phyloP scores from a whole-genome alignment of 2,113 vertebrate species.

The Heteronetta atricapilla region DNA sequence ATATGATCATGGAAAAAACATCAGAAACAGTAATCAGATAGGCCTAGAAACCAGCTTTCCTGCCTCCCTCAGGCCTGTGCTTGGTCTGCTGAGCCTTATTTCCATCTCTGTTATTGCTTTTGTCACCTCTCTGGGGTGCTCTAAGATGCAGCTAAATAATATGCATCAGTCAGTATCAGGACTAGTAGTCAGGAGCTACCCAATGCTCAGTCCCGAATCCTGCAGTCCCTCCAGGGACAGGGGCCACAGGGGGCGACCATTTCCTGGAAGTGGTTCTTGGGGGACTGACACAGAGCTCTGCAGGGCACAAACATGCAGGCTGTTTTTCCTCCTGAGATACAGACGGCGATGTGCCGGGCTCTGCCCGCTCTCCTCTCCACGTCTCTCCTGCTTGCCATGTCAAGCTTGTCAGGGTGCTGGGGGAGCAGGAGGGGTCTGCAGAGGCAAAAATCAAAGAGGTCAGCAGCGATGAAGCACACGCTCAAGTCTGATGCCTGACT shows the following conservation, averaged over 20 bases:
- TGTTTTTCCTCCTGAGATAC: background rate
- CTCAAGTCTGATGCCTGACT: background rate
- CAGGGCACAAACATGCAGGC: accelerated
- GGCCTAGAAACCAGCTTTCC: background rate
- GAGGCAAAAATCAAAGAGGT: background rate
- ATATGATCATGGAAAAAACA: background rate
- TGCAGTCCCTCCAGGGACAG: background rate
- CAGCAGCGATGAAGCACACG: background rate
- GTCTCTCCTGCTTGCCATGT: background rate
- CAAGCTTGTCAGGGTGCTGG: background rate
- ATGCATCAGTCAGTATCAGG: background rate
- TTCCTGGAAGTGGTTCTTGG: background rate
- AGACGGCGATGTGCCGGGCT: too few relatives aligned
- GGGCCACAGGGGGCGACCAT: background rate
- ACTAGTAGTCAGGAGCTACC: accelerated
- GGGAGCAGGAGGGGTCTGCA: background rate
- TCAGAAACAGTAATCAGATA: background rate
- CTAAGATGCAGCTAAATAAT: background rate
- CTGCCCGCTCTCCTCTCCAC: background rate
- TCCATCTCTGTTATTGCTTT: background rate
- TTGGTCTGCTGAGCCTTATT: background rate
- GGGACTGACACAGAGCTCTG: background rate
- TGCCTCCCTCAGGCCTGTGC: background rate
- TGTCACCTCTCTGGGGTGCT: background rate
- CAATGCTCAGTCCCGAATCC: background rate